A percentile compares a stretch with the other conserved stretches of the same genome.
Evolutionary conservation across 2,888 invertebrate genomes (phyloP).

Genomic region (Acrobasis consociella): DNA sequence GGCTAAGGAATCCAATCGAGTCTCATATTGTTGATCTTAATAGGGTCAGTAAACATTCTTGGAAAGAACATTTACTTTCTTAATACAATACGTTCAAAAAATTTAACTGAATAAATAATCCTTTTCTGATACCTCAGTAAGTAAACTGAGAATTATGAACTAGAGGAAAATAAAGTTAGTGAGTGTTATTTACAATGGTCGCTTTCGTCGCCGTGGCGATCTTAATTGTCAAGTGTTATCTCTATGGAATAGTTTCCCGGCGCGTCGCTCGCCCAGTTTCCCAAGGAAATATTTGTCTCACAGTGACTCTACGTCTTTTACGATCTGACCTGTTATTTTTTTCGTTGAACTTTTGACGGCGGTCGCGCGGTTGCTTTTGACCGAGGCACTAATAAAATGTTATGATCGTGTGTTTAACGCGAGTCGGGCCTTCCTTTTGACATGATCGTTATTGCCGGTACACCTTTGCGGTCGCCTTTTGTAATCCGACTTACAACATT

Average conservation of each 20-base stretch:
- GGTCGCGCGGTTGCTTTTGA: slow-evolving; percentile 80
- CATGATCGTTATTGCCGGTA: slow-evolving; percentile 78
- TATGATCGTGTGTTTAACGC: slow-evolving; percentile 83
- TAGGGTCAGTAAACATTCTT: slow-evolving; percentile 32
- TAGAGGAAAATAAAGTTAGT: slow-evolving; percentile 8
- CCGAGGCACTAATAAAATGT: slow-evolving; percentile 82
- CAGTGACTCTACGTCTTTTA: slow-evolving; percentile 76
- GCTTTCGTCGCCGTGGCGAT: slow-evolving; percentile 10
- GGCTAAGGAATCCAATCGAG: slow-evolving; percentile 82
- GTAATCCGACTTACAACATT: slow-evolving; percentile 72
- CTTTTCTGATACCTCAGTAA: background rate
- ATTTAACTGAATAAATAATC: slow-evolving; percentile 12
- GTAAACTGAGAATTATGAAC: background rate
- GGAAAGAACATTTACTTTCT: slow-evolving; percentile 13
- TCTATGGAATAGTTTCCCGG: slow-evolving; percentile 40
- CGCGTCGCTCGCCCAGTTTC: slow-evolving; percentile 37
- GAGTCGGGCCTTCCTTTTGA: slow-evolving; percentile 80
- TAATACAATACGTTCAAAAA: slow-evolving; percentile 13
- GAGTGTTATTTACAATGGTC: slow-evolving; percentile 14
- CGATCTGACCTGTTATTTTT: slow-evolving; percentile 78
- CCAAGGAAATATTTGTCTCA: slow-evolving; percentile 61
- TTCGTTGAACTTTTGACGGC: slow-evolving; percentile 78
- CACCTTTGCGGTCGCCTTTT: slow-evolving; percentile 77
- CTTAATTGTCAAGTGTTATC: slow-evolving; percentile 27
- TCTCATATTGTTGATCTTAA: slow-evolving; percentile 63